Evolutionary conservation across 2,888 invertebrate species (phyloP).

Genomic region (Allacma fusca): DNA sequence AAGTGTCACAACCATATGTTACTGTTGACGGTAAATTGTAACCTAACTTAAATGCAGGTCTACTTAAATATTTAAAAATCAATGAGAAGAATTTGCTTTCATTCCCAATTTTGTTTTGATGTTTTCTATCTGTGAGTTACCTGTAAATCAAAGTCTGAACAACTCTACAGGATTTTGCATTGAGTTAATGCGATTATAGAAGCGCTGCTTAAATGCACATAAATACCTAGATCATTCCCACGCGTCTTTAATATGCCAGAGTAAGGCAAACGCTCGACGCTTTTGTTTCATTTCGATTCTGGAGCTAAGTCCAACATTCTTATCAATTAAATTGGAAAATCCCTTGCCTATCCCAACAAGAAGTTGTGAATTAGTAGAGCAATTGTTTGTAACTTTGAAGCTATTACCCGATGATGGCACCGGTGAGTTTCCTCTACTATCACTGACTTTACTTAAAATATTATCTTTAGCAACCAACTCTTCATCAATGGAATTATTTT

Average conservation of each 20-base stretch:
- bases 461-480: neutral
- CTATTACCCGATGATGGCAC: conserved; percentile 7
- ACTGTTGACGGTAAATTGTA: too few relatives aligned
- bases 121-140: too few relatives aligned
- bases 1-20: too few relatives aligned
- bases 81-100: too few relatives aligned
- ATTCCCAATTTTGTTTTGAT: too few relatives aligned
- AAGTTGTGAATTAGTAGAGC: conserved; percentile 46
- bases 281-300: conserved; percentile 52
- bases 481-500: conserved; percentile 9
- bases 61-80: too few relatives aligned
- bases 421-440: conserved; percentile 28
- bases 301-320: conserved; percentile 40
- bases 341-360: conserved; percentile 60
- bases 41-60: too few relatives aligned
- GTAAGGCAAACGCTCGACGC: conserved; percentile 56
- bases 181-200: too few relatives aligned
- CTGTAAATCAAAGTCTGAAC: too few relatives aligned
- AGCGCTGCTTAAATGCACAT: neutral
- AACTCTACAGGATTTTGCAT: too few relatives aligned
- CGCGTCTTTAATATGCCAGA: conserved; percentile 52
- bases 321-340: conserved; percentile 57
- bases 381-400: conserved; percentile 11
- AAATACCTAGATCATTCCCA: conserved; percentile 41
- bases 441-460: conserved; percentile 7